phyloP scores from a whole-genome alignment of 2,888 invertebrate genomes.

The Dasysyrphus albostriatus region DNA sequence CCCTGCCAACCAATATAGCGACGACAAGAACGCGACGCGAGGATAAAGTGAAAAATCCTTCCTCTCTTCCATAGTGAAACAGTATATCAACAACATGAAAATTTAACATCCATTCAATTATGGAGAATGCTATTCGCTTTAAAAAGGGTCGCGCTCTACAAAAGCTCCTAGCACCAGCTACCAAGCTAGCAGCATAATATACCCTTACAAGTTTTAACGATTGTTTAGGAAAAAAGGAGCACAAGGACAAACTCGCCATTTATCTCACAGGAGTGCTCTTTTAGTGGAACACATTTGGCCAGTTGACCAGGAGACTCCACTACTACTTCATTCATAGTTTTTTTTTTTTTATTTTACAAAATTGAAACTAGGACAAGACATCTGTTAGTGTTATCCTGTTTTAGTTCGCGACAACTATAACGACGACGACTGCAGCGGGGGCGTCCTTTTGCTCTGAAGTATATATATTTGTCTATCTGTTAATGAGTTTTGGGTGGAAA shows the following conservation, averaged over 20 bases:
- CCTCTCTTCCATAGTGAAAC: not conserved
- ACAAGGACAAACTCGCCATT: constrained; percentile 69
- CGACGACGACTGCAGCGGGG: not conserved
- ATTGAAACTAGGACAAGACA: constrained; percentile 70
- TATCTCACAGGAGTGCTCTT: constrained; percentile 51
- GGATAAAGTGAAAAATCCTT: constrained; percentile 5
- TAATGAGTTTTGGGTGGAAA: constrained; percentile 72
- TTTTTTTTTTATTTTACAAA: constrained; percentile 21
- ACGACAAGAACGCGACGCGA: not conserved
- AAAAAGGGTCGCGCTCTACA: constrained; percentile 46
- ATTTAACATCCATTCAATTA: constrained; percentile 73
- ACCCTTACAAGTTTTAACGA: constrained; percentile 51
- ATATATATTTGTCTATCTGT: constrained; percentile 34
- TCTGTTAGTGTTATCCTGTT: constrained; percentile 67
- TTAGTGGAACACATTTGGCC: constrained; percentile 63
- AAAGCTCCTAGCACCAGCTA: not conserved
- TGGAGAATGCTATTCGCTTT: constrained; percentile 56
- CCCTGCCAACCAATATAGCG: not conserved
- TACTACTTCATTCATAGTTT: constrained; percentile 24
- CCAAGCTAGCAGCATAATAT: constrained; percentile 27
- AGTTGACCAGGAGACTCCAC: constrained; percentile 56
- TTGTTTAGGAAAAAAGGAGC: constrained; percentile 64
- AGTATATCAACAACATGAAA: constrained; percentile 45
- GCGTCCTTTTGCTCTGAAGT: constrained; percentile 1
- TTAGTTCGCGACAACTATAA: constrained; percentile 30